Conservation (phyloP, 1,140 invertebrate genomes). For the Triops cancriformis region DNA sequence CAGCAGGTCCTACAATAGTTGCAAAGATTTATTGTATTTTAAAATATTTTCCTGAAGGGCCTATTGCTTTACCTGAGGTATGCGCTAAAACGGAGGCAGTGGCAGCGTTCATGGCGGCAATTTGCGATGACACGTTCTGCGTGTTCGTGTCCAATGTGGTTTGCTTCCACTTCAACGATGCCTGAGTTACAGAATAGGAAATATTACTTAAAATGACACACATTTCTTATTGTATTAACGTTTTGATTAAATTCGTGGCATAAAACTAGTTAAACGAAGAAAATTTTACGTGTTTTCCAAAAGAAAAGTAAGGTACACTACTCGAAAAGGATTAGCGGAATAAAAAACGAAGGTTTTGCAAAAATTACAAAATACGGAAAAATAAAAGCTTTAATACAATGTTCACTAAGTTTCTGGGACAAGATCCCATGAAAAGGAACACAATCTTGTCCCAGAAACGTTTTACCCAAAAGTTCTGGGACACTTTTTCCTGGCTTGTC, state of each 20-base stretch:
- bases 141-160: constrained; percentile 89
- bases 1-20: constrained; percentile 47
- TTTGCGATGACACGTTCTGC: constrained; percentile 89
- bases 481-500: too few species aligned
- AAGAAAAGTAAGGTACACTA: too few species aligned
- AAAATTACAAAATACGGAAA: too few species aligned
- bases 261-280: too few species aligned
- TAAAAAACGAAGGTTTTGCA: too few species aligned
- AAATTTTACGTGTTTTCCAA: too few species aligned
- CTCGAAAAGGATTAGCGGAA: too few species aligned
- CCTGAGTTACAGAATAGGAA: constrained; percentile 39
- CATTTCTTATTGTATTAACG: not conserved
- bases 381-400: too few species aligned
- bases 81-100: constrained; percentile 96
- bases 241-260: not conserved
- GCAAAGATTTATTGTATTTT: not conserved
- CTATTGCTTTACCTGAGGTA: constrained; percentile 55
- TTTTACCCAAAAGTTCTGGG: too few species aligned
- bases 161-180: constrained; percentile 85
- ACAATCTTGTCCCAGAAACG: too few species aligned
- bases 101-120: constrained; percentile 98
- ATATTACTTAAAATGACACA: not conserved
- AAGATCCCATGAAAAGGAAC: too few species aligned
- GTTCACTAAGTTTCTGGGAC: too few species aligned
- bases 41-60: not conserved